phyloP scores from a whole-genome alignment of 2,113 vertebrate genomes.

The Phrynosoma platyrhinos region DNA sequence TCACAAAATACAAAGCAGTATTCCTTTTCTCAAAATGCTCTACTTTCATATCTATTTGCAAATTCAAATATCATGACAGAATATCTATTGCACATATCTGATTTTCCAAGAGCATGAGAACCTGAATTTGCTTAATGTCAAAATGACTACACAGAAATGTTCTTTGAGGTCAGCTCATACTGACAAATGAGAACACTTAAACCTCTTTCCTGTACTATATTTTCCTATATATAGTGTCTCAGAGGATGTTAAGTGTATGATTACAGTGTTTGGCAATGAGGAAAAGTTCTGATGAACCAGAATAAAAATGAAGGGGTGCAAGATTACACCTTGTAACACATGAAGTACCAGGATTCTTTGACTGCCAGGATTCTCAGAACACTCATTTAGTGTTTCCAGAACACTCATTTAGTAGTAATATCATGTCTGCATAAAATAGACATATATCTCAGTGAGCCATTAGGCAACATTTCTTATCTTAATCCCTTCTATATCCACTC shows the following conservation, averaged over 20 bases:
- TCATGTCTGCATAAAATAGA: background rate
- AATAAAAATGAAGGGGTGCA: background rate
- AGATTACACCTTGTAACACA: background rate
- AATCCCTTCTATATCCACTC: background rate
- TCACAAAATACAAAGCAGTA: background rate
- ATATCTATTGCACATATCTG: background rate
- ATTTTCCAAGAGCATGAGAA: background rate
- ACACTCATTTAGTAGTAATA: background rate
- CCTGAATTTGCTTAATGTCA: background rate
- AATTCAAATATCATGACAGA: background rate
- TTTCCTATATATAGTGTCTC: background rate
- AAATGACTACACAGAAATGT: background rate
- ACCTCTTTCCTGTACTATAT: background rate
- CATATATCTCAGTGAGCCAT: background rate
- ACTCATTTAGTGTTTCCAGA: background rate
- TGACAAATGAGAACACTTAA: background rate
- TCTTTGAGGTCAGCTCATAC: background rate
- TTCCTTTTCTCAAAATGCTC: background rate
- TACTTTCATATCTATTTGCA: background rate
- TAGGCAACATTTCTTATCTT: background rate
- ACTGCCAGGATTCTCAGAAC: background rate
- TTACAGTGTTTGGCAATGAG: slow-evolving; percentile 3
- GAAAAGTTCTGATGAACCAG: background rate
- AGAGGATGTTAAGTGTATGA: slow-evolving; percentile 16
- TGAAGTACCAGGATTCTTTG: background rate